Evolutionary conservation across 2,113 vertebrate species (phyloP).

Genomic region (Phocoena sinus): DNA sequence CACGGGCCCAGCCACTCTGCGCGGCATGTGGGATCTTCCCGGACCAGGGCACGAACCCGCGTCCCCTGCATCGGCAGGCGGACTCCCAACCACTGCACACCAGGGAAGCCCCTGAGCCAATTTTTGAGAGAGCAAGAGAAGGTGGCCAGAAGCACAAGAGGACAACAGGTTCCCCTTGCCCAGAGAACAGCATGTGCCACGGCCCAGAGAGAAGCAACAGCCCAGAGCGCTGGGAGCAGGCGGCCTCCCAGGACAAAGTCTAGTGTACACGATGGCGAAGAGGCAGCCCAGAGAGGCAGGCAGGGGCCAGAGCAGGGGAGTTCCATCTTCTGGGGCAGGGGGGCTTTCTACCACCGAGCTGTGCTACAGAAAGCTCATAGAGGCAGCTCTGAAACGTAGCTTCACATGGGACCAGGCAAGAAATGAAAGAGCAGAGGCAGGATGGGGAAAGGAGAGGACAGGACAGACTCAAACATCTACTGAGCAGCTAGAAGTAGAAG

Average conservation of each 20-base stretch:
- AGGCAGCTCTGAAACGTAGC: background rate
- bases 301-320: background rate
- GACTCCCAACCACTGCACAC: too few relatives aligned
- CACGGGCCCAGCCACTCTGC: too few relatives aligned
- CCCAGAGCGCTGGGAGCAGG: background rate
- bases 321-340: background rate
- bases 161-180: background rate
- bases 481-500: background rate
- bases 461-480: background rate
- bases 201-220: background rate
- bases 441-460: background rate
- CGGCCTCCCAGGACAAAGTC: background rate
- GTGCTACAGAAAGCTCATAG: background rate
- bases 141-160: background rate
- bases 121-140: background rate
- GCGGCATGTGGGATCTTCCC: too few relatives aligned
- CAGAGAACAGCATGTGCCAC: background rate
- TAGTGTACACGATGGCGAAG: background rate
- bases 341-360: background rate
- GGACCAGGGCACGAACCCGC: too few relatives aligned
- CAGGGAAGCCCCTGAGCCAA: background rate
- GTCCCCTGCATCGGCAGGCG: too few relatives aligned
- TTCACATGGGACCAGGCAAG: background rate
- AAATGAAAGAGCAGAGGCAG: background rate
- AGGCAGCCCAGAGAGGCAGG: background rate